These are phyloP conservation scores for Puntigrus tetrazona DNA, from an alignment of 2,113 vertebrate species.

Conservation along the genomic window DNA sequence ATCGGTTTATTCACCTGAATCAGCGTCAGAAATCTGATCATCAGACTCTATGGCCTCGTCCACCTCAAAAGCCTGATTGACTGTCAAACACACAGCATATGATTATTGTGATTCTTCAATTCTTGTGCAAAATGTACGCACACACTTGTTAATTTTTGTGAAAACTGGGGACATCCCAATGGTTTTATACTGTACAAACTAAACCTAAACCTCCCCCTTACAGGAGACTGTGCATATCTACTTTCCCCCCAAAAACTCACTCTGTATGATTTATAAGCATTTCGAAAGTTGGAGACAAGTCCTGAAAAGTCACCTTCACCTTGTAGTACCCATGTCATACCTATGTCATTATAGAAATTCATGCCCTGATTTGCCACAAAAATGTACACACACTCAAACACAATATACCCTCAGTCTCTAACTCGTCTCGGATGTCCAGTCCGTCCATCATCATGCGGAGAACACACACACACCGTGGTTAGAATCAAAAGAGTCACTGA, in stretches of 20 bases:
- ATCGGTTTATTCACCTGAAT: constrained; percentile 55
- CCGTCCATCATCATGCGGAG: constrained; percentile 73
- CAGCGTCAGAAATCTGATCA: constrained; percentile 45
- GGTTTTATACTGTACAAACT: too few relatives aligned
- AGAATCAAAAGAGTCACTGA: constrained; percentile 76
- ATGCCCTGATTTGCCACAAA: too few relatives aligned
- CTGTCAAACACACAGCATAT: constrained; percentile 50
- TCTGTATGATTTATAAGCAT: too few relatives aligned
- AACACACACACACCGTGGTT: constrained; percentile 75
- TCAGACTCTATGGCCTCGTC: constrained; percentile 57
- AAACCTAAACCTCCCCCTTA: too few relatives aligned
- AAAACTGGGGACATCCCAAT: too few relatives aligned
- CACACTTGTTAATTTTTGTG: too few relatives aligned
- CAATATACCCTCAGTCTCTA: constrained; percentile 68
- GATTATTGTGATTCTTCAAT: not conserved
- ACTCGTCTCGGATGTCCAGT: constrained; percentile 67
- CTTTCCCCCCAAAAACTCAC: too few relatives aligned
- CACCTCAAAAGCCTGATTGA: constrained; percentile 66
- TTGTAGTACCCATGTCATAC: too few relatives aligned
- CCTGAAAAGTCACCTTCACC: too few relatives aligned
- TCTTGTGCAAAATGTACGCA: not conserved
- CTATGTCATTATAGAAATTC: too few relatives aligned
- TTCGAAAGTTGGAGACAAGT: too few relatives aligned
- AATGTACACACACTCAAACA: not conserved
- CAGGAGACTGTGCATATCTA: too few relatives aligned